Evolutionary conservation across 2,113 vertebrate genomes (phyloP).

Genomic region (Tenrec ecaudatus): DNA sequence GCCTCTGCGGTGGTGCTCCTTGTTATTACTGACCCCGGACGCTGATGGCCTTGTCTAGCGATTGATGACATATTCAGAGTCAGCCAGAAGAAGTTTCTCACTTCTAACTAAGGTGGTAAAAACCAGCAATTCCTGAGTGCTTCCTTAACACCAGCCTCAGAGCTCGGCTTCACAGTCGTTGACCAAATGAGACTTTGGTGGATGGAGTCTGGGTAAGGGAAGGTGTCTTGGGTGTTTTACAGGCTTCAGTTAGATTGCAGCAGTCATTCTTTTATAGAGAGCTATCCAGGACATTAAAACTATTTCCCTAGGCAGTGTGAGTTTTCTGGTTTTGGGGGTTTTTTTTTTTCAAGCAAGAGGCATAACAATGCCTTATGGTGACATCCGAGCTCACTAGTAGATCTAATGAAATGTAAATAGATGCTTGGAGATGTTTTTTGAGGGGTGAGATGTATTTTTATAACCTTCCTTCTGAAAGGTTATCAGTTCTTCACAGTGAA

Average conservation of each 20-base stretch:
- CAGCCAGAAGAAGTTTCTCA: not conserved
- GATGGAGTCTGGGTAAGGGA: accelerated
- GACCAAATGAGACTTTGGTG: not conserved
- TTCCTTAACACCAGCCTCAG: not conserved
- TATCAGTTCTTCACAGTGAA: conserved; percentile 37
- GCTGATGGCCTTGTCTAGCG: not conserved
- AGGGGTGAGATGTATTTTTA: not conserved
- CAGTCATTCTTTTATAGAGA: not conserved
- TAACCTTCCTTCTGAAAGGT: conserved; percentile 57
- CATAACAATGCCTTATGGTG: not conserved
- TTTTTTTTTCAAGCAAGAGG: not conserved
- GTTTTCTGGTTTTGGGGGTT: not conserved
- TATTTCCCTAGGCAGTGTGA: conserved; percentile 4
- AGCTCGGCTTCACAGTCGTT: too few relatives aligned
- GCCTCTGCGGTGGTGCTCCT: not conserved
- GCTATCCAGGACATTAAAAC: not conserved
- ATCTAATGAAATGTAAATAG: conserved; percentile 54
- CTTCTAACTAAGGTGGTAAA: not conserved
- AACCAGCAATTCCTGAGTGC: not conserved
- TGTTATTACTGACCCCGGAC: not conserved
- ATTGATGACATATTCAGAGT: not conserved
- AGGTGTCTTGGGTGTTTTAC: not conserved
- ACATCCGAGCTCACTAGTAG: not conserved
- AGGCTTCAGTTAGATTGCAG: not conserved
- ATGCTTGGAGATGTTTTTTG: not conserved